Percentiles rank a stretch among this genome's conserved stretches.
Evolutionary conservation across 35 echinoderm and acorn worm species (phyloP).

Genomic region (Stichopus chloronotus): DNA sequence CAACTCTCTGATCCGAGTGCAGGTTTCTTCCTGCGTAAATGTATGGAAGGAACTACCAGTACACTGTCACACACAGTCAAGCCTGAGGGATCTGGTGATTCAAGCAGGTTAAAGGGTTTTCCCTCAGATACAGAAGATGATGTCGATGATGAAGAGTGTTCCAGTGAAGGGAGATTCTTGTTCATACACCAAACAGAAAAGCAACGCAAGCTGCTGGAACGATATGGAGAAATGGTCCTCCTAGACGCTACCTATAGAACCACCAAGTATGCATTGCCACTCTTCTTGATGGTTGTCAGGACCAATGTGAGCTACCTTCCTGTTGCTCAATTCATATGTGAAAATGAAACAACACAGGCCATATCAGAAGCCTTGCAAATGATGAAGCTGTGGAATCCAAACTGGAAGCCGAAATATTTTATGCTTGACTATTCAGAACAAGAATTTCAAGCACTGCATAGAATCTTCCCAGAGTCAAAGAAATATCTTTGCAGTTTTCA

Average conservation of each 20-base stretch:
- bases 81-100: neutral
- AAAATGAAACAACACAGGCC: neutral
- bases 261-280: neutral
- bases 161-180: neutral
- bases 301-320: constrained; percentile 6
- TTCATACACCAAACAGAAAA: neutral
- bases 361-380: neutral
- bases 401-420: constrained; percentile 1
- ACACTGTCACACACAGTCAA: neutral
- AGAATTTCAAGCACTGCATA: neutral
- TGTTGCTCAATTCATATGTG: neutral
- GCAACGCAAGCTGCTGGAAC: neutral
- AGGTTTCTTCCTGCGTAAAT: neutral
- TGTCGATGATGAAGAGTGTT: neutral
- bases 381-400: constrained; percentile 3
- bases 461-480: neutral
- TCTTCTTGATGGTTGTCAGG: neutral
- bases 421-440: constrained; percentile 10
- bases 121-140: neutral
- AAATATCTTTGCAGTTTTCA: neutral
- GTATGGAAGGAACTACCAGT: neutral
- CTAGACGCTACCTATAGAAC: neutral
- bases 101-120: neutral
- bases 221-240: constrained; percentile 12
- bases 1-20: neutral